Percentiles rank a stretch among this genome's conserved stretches.
phyloP scores from a whole-genome alignment of 2,113 vertebrate genomes.

The Tychaedon coryphoeus region DNA sequence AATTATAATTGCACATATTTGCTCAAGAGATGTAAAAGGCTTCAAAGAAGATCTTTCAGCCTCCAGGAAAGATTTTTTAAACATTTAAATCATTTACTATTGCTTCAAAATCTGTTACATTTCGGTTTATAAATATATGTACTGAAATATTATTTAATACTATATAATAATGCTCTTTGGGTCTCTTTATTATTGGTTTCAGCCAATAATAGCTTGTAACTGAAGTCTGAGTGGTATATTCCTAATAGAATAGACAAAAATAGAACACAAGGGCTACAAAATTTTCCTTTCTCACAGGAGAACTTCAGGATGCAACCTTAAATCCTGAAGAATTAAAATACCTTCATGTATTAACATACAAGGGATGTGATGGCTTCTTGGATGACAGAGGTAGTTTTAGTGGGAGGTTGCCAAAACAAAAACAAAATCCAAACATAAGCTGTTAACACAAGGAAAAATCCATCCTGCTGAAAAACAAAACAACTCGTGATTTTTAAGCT shows the following conservation, averaged over 20 bases:
- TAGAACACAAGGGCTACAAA: not conserved
- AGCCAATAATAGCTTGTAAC: not conserved
- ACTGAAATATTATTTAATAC: not conserved
- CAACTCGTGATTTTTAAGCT: not conserved
- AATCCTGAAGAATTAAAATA: not conserved
- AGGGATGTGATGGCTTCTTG: not conserved
- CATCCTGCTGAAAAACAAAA: not conserved
- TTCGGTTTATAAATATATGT: not conserved
- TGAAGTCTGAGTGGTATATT: not conserved
- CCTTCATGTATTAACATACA: not conserved
- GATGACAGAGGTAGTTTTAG: not conserved
- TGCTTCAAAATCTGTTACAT: not conserved
- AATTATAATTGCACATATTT: slow-evolving; percentile 51
- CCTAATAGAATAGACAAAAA: not conserved
- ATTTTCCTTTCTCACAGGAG: not conserved
- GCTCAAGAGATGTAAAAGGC: slow-evolving; percentile 12
- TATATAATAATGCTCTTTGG: not conserved
- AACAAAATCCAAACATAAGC: not conserved
- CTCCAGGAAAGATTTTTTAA: not conserved
- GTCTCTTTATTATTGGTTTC: not conserved
- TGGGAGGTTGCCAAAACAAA: not conserved
- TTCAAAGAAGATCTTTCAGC: slow-evolving; percentile 34
- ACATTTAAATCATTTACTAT: not conserved
- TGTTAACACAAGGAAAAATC: not conserved
- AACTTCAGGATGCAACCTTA: not conserved